phyloP scores from a whole-genome alignment of 1,140 invertebrate species.

The Neotoxoptera formosana region DNA sequence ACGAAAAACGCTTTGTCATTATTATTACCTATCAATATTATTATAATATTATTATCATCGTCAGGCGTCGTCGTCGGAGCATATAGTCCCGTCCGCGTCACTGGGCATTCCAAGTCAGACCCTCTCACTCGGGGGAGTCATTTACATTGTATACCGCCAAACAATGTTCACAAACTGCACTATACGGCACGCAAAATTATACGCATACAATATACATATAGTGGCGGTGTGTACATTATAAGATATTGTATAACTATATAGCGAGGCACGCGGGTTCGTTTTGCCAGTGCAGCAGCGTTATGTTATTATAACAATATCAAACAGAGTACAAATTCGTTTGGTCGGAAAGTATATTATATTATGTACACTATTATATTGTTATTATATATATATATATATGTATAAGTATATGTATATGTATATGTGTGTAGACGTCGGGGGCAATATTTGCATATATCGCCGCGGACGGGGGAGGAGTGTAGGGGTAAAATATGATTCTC shows the following conservation, averaged over 20 bases:
- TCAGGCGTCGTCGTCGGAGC: no score
- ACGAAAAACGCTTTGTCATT: background rate
- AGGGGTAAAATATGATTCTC: slow-evolving; percentile 49
- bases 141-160: background rate
- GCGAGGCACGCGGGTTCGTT: background rate
- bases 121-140: slow-evolving; percentile 24
- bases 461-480: background rate
- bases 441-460: slow-evolving; percentile 39
- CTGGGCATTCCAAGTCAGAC: background rate
- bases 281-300: background rate
- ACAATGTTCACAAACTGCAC: slow-evolving; percentile 22
- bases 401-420: no score
- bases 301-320: background rate
- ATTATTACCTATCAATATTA: slow-evolving; percentile 5
- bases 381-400: background rate
- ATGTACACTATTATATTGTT: slow-evolving; percentile 9
- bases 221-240: background rate
- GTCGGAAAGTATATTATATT: slow-evolving; percentile 38
- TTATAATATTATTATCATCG: slow-evolving; percentile 7
- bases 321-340: slow-evolving; percentile 29
- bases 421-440: background rate
- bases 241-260: background rate
- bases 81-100: background rate
- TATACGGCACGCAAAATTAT: background rate
- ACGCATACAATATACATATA: background rate